phyloP scores from a whole-genome alignment of 2,888 invertebrate species.

The Dicyrtomina minuta region DNA sequence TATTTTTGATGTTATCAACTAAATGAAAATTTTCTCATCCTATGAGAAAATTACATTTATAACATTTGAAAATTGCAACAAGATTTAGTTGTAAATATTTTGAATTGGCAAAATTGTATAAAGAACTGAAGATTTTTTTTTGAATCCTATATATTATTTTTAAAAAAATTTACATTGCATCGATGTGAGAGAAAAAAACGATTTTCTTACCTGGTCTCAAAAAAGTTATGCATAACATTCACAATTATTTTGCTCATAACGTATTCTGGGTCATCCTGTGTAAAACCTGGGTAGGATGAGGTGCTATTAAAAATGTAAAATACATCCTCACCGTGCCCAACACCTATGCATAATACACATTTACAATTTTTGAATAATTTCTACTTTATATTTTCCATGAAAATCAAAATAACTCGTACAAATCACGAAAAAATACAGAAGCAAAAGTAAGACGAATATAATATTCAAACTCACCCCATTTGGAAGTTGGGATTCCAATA shows the following conservation, averaged over 20 bases:
- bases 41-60: too few species aligned
- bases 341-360: background rate
- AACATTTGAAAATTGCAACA: too few species aligned
- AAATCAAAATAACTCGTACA: too few species aligned
- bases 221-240: constrained; percentile 46
- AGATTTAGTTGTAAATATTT: too few species aligned
- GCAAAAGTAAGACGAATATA: background rate
- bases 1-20: too few species aligned
- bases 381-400: background rate
- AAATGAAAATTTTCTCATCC: too few species aligned
- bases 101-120: too few species aligned
- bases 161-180: too few species aligned
- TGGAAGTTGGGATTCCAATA: constrained; percentile 42
- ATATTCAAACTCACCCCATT: constrained; percentile 40
- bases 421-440: background rate
- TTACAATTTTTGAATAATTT: background rate
- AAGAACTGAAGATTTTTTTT: too few species aligned
- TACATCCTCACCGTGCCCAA: constrained; percentile 42
- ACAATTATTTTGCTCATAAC: constrained; percentile 43
- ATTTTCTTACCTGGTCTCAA: constrained; percentile 36
- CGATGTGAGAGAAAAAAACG: too few species aligned
- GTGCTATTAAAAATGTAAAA: constrained; percentile 45
- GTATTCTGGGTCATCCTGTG: constrained; percentile 36
- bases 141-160: too few species aligned
- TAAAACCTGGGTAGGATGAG: constrained; percentile 37